Evolutionary conservation across 1,140 invertebrate genomes (phyloP).

Genomic region (Hirudo medicinalis): DNA sequence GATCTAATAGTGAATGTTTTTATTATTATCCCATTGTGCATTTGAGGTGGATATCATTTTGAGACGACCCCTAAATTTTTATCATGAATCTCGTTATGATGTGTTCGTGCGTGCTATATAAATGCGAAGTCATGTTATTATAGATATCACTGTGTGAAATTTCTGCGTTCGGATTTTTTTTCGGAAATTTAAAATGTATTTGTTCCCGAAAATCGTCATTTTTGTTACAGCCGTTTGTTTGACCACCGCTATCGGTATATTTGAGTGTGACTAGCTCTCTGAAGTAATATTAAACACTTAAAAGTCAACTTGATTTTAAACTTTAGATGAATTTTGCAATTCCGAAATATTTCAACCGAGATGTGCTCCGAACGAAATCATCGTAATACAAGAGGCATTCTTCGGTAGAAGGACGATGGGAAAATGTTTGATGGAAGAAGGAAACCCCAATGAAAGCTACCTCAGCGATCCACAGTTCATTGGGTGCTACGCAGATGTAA

Average conservation of each 20-base stretch:
- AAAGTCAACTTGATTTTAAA: not conserved
- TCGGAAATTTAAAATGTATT: not conserved
- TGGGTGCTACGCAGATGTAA: constrained; percentile 4
- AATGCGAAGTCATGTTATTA: not conserved
- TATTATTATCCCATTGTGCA: too few relatives aligned
- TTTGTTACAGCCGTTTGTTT: not conserved
- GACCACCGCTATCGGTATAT: not conserved
- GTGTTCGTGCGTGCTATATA: not conserved
- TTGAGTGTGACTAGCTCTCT: not conserved
- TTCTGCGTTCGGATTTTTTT: not conserved
- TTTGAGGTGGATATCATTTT: not conserved
- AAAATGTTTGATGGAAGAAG: constrained; percentile 1
- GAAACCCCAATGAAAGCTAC: not conserved
- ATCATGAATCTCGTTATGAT: not conserved
- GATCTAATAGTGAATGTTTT: too few relatives aligned
- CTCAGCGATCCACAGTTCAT: not conserved
- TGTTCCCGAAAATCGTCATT: not conserved
- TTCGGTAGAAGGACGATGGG: not conserved
- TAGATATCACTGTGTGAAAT: too few relatives aligned
- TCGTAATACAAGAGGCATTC: constrained; percentile 7
- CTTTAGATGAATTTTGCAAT: not conserved
- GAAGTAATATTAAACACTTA: not conserved
- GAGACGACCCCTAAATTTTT: not conserved
- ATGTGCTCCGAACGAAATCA: not conserved
- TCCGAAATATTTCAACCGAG: constrained; percentile 5